Percentiles rank a stretch among this genome's conserved stretches.
Evolutionary conservation across 37 sponge, comb jelly and placozoan genomes (phyloP).

Genomic region (Crambe crambe): DNA sequence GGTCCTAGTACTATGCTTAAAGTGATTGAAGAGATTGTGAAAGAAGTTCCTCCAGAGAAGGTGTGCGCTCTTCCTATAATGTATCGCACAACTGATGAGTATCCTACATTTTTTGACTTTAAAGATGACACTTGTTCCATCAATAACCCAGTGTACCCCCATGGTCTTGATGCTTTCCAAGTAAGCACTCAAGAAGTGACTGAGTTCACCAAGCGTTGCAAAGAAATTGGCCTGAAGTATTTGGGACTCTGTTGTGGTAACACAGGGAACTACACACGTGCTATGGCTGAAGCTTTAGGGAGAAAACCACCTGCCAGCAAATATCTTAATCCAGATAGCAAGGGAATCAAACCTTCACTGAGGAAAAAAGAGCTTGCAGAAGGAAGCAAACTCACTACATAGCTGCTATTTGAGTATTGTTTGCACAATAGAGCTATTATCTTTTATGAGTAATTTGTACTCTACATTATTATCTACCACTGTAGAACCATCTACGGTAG

Average conservation of each 20-base stretch:
- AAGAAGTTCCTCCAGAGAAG: slow-evolving; percentile 48
- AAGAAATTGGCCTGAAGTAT: slow-evolving; percentile 59
- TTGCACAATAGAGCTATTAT: too few relatives aligned
- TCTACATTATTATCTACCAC: too few relatives aligned
- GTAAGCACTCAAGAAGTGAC: slow-evolving; percentile 36
- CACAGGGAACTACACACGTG: slow-evolving; percentile 41
- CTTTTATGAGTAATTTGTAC: too few relatives aligned
- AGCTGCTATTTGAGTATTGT: too few relatives aligned
- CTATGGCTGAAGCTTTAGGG: slow-evolving; percentile 62
- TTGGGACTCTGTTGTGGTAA: slow-evolving; percentile 79
- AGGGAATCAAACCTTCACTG: neutral
- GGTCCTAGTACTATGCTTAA: slow-evolving; percentile 59
- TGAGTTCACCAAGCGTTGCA: slow-evolving; percentile 41
- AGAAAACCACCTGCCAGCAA: slow-evolving; percentile 31
- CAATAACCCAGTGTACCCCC: slow-evolving; percentile 50
- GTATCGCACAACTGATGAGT: slow-evolving; percentile 61
- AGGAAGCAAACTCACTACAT: too few relatives aligned
- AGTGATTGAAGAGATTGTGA: slow-evolving; percentile 40
- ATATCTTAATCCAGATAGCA: slow-evolving; percentile 12
- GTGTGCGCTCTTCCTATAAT: slow-evolving; percentile 59
- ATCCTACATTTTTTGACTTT: slow-evolving; percentile 26
- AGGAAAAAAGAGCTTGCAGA: slow-evolving; percentile 7
- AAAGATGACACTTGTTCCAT: slow-evolving; percentile 30
- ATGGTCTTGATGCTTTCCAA: slow-evolving; percentile 42
- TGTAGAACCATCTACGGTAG: too few relatives aligned